Evolutionary conservation across 2,113 vertebrate genomes (phyloP), one percentile per base, ranked within the genome.

Genomic region (Protobothrops flavoviridis): DNA sequence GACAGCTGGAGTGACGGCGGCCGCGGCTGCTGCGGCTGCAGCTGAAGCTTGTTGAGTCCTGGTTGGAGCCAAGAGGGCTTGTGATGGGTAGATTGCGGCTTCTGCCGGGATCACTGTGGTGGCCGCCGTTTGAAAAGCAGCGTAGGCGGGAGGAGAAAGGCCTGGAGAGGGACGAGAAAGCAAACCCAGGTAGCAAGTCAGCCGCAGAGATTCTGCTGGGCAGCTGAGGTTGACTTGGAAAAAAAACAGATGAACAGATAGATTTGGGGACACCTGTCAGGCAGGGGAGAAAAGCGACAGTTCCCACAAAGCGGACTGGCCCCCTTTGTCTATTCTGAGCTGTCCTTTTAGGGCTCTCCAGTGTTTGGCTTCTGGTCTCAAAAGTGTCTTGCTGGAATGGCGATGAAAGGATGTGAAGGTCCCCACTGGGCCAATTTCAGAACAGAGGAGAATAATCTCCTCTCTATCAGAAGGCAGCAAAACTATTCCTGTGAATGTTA

Each of bases 61-160:
- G 64, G 98, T 97, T 81, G 99, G 93, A 12, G 99, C 98, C 96
- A 99, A 95, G 90, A 99, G 97, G 61, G 97, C 97, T 89, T 98
- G 99, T 33, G 99, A 97, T 95, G 99, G 98, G 94, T 99, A 99
- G 11, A 99, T 97, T 0, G 98, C 98, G 45, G 98, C 98, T 69
- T 98, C 98, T 1, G 99, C 98, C 5, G 98, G 97, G 85, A 97
- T 87, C 86, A 99, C 98, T 91, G 99, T 97, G 43, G 98, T 96
- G 56, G 98, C 97, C 0, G 98, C 97, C 8, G 98, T 97, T 61
- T 99, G 98, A 97, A 99, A 99, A 87, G 99, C 98, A n/a, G 98
- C 97, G 1, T 99, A 99, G 92, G 98, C 97, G 23, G 99, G 99
- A 10, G 99, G 99, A 56, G 99, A 99, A 69, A 99, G 98, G 97